phyloP scores from a whole-genome alignment of 2,797 vertebrate species.

The Cossypha dichroa region DNA sequence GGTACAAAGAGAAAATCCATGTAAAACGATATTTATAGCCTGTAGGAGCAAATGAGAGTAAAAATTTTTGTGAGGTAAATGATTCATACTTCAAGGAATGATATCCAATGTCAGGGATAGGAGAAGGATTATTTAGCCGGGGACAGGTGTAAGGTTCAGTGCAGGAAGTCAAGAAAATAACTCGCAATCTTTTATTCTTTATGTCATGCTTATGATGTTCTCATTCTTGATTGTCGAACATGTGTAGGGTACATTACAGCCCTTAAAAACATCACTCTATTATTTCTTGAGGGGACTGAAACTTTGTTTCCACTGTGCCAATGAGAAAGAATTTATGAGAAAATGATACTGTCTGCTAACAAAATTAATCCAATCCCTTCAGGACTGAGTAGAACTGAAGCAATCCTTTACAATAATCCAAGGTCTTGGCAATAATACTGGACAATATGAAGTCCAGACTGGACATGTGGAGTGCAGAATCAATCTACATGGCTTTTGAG shows the following conservation, averaged over 20 bases:
- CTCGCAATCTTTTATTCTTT: neutral
- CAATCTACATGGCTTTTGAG: neutral
- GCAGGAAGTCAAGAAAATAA: neutral
- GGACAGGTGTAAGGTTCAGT: neutral
- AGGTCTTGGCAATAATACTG: constrained; percentile 8
- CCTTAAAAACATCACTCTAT: neutral
- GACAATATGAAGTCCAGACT: neutral
- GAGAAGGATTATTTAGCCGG: neutral
- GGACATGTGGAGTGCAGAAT: neutral
- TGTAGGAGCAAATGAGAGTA: neutral
- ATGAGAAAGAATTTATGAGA: neutral
- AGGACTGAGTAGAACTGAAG: neutral
- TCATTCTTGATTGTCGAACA: neutral
- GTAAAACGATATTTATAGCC: neutral
- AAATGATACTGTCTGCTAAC: neutral
- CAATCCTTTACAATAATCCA: neutral
- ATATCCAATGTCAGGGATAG: neutral
- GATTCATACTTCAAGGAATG: neutral
- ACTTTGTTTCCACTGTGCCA: neutral
- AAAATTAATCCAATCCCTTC: constrained; percentile 43
- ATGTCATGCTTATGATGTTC: neutral
- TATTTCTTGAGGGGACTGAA: constrained; percentile 5
- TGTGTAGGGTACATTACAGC: neutral
- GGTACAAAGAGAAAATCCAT: neutral
- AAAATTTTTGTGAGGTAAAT: neutral